A percentile compares a stretch with the other conserved stretches of the same genome.
Conservation (phyloP, 2,888 invertebrate genomes). For the Platerodrilus igneus region DNA sequence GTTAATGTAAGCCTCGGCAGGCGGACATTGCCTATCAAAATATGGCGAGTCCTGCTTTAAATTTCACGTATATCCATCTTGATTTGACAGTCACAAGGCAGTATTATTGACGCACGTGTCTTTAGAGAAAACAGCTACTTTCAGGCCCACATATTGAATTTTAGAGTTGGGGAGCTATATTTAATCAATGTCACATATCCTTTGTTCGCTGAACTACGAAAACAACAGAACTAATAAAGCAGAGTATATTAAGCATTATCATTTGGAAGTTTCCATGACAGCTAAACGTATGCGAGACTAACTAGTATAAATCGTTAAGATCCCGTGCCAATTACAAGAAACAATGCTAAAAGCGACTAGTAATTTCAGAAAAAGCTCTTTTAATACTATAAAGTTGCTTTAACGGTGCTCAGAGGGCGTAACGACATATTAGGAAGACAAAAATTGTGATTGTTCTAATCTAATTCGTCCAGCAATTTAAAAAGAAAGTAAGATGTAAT, state of each 20-base stretch:
- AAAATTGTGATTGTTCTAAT: constrained; percentile 28
- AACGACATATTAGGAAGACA: constrained; percentile 28
- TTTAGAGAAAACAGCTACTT: constrained; percentile 11
- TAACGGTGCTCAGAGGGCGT: constrained; percentile 20
- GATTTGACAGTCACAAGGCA: no score
- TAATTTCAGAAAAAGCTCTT: constrained; percentile 26
- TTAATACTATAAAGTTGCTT: constrained; percentile 28
- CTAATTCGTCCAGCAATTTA: constrained; percentile 24
- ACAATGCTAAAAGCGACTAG: constrained; percentile 29
- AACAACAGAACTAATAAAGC: constrained; percentile 17
- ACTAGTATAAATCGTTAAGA: constrained; percentile 24
- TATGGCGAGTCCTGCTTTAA: no score
- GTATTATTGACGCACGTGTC: constrained; percentile 15
- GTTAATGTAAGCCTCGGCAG: no score
- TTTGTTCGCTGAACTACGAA: constrained; percentile 10
- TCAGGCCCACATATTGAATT: constrained; percentile 21
- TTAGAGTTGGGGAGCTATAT: constrained; percentile 22
- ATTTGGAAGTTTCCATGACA: constrained; percentile 22
- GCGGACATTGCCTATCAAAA: no score
- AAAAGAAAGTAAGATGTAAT: constrained; percentile 19
- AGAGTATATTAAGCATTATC: constrained; percentile 17
- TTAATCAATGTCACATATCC: constrained; percentile 23
- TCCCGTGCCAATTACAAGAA: constrained; percentile 29
- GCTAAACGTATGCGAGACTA: constrained; percentile 14
- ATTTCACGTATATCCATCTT: no score